phyloP scores from a whole-genome alignment of 2,888 invertebrate genomes.

The Danaus chrysippus region DNA sequence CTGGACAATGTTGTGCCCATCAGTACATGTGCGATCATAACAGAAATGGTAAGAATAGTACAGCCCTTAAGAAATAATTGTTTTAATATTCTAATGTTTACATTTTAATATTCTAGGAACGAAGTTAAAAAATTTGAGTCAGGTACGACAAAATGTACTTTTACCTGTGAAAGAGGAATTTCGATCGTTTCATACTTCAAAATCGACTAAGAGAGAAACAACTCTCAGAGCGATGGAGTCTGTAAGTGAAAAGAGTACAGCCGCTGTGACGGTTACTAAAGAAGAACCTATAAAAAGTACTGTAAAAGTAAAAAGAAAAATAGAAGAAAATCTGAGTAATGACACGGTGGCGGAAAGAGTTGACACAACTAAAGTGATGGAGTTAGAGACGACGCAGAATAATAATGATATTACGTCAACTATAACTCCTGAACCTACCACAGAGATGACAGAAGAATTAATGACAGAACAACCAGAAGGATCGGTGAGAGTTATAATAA shows the following conservation, averaged over 20 bases:
- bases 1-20: slow-evolving; percentile 90
- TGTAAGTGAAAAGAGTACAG: slow-evolving; percentile 42
- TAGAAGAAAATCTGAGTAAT: slow-evolving; percentile 43
- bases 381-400: slow-evolving; percentile 30
- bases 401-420: slow-evolving; percentile 33
- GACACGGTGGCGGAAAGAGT: slow-evolving; percentile 34
- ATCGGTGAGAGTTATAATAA: slow-evolving; percentile 60
- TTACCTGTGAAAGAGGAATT: slow-evolving; percentile 46
- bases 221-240: slow-evolving; percentile 44
- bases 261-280: slow-evolving; percentile 40
- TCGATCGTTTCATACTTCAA: slow-evolving; percentile 49
- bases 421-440: slow-evolving; percentile 31
- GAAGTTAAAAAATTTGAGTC: slow-evolving; percentile 19
- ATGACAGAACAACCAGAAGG: slow-evolving; percentile 58
- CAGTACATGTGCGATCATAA: slow-evolving; percentile 86
- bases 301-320: slow-evolving; percentile 62
- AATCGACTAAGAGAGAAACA: slow-evolving; percentile 46
- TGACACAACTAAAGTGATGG: slow-evolving; percentile 30
- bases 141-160: slow-evolving; percentile 39
- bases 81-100: background rate
- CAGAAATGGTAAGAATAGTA: slow-evolving; percentile 24
- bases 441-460: slow-evolving; percentile 22
- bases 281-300: slow-evolving; percentile 44
- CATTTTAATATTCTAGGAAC: slow-evolving; percentile 27
- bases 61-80: background rate